Evolutionary conservation across 2,888 invertebrate genomes (phyloP), one percentile per base, ranked within the genome.

Genomic region (Pseudanteris insignis): DNA sequence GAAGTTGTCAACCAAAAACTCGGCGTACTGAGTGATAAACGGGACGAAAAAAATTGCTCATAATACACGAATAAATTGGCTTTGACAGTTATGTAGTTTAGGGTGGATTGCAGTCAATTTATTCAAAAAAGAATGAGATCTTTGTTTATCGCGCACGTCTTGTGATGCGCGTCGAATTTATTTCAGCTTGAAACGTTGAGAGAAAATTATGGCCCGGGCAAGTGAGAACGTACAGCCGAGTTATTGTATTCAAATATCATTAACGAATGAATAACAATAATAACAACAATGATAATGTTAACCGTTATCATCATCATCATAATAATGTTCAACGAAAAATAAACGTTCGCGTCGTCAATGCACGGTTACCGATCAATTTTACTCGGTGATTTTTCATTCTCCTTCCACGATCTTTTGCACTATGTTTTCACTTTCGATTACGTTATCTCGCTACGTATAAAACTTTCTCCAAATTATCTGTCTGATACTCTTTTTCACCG

Each of bases 161-260:
- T n/a, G n/a, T n/a, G n/a, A 7, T 7, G 21, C 21, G 21, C 21
- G 3, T 26, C 26, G 26, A 15, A 44, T 44, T 43, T 43, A 43
- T 43, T 44, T 44, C n/a, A n/a, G 25, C 9, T 14, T 10, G 33
- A 41, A 21, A 33, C 33, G 44, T 50, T 50, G 33, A 29, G 36
- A 32, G 10, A 33, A 50, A 57, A 57, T 57, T 47, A 43, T 37
- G 43, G 48, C 30, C 24, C 43, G 29, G 24, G 48, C 43, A 50
- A 50, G 57, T 48, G 55, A 48, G 47, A 47, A 48, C 26, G 28
- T 10, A 10, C 8, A 26, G n/a, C 4, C 47, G 36, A 44, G 21
- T 57, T 43, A 57, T 57, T 57, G 57, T 57, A 48, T 57, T 48
- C 43, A 50, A 57, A 57, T n/a, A n/a, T n/a, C n/a, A n/a, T n/a